Evolutionary conservation across 2,113 vertebrate species (phyloP), one percentile per base, ranked within the genome.

Genomic region (Dinomys branickii): DNA sequence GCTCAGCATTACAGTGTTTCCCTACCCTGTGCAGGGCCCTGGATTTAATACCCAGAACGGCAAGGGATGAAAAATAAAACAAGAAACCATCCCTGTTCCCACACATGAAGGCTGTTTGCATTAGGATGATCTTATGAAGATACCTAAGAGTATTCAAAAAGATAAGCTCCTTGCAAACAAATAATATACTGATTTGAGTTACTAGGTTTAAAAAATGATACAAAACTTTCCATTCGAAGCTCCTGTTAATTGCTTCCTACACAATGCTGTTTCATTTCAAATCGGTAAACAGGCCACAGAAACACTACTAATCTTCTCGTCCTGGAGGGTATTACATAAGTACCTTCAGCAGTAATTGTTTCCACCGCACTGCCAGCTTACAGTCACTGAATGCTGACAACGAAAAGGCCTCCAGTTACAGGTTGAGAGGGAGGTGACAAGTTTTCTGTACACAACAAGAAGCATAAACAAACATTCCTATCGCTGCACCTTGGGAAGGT

Each of bases 401-500:
- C 26, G 50, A 30, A 61, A 88, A 92, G 67, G 7, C 14, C 73
- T 93, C 52, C 1, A 41, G 56, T 26, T 33, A n/a, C 0, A 75
- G 80, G 38, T 1, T 54, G 87, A 85, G 3, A 1, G 0, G 17
- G 44, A 82, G 75, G 20, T 50, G 75, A 91, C 47, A n/a, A 10
- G 22, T 35, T 44, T 61, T 33, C 69, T 59, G 44, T 26, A 3
- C 0, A 5, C 17, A 41, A 10, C 1, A 47, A 88, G 75, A 30
- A 77, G 71, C 38, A 92, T 17, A 54, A 0, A 26, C 13, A 52
- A n/a, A 10, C 1, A 30, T 16, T 65, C 75, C 7, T 33, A n/a
- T 30, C 28, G 5, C 22, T 44, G 85, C 63, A 52, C 41, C 0
- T 0, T 0, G 20, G 69, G 83, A 33, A n/a, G 7, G 3, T 24